These are phyloP conservation scores for Megastigmus dorsalis DNA, from an alignment of 2,888 invertebrate species.

Conservation along the genomic window DNA sequence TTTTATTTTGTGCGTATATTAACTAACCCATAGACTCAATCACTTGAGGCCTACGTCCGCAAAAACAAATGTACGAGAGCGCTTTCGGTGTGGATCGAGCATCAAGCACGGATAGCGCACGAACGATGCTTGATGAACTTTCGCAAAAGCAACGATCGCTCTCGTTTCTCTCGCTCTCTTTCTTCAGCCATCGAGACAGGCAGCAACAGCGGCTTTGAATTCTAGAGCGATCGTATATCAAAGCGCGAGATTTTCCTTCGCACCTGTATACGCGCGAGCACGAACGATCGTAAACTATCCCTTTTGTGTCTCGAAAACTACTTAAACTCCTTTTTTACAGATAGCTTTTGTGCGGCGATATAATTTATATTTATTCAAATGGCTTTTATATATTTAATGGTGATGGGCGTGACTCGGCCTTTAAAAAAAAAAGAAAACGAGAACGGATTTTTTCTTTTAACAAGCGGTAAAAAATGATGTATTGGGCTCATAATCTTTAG, in stretches of 20 bases:
- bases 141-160: slow-evolving; percentile 16
- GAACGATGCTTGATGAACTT: slow-evolving; percentile 7
- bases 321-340: not conserved
- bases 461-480: no score
- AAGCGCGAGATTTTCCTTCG: slow-evolving; percentile 26
- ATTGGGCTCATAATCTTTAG: no score
- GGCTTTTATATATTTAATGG: not conserved
- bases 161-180: slow-evolving; percentile 3
- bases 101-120: not conserved
- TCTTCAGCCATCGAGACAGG: not conserved
- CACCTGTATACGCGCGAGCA: slow-evolving; percentile 50
- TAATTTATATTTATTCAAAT: slow-evolving; percentile 6
- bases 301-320: slow-evolving; percentile 12
- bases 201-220: slow-evolving; percentile 58
- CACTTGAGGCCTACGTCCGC: no score
- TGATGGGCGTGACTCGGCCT: not conserved
- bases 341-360: not conserved
- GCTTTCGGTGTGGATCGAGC: no score
- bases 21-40: slow-evolving; percentile 11
- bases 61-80: no score
- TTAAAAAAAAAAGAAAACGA: not conserved
- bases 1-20: not conserved
- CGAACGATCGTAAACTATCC: slow-evolving; percentile 55
- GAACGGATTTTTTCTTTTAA: not conserved
- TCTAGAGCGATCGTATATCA: slow-evolving; percentile 57